Evolutionary conservation across 1,140 invertebrate species (phyloP), one percentile per base, ranked within the genome.

Genomic region (Diabrotica virgifera): DNA sequence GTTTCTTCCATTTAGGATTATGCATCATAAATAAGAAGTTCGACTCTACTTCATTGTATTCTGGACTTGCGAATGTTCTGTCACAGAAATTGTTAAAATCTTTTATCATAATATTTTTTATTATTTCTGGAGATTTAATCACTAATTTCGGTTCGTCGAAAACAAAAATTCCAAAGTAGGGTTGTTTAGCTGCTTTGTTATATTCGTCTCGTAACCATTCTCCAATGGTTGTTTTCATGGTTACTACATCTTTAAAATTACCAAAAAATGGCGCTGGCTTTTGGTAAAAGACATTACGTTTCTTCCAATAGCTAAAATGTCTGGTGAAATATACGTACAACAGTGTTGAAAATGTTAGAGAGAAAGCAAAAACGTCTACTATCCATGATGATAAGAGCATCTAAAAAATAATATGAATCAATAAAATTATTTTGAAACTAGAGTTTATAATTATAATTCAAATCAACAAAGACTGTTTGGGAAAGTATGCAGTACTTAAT

Each of bases 1-100:
- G 74, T 12, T 77, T 68, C 68, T 81, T 82, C 85, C 85, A 86
- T 51, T 76, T 62, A 0, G 75, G 74, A 64, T 75, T 77, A 59
- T 76, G 77, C 14, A 72, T 63, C 5, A 76, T 62, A 63, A 80
- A 79, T 10, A 80, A 11, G n/a, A 69, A 62, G 40, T 70, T 64
- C 0, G 62, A 50, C 12, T 56, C 58, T 38, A 67, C 58, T 40
- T 65, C 52, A 38, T 70, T 60, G n/a, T 67, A 12, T 56, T 59
- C 54, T 24, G 59, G 51, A n/a, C 54, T 36, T 2, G 54, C 36
- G 1, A 66, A 50, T 7, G 51, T 64, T 10, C 80, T 75, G 66
- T 86, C 83, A 11, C 79, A 74, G 67, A 87, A 86, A 75, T 84
- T 71, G 64, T 85, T 81, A 74, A 85, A 86, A 73, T 87, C 84